Conservation (phyloP, 2,888 invertebrate species). For the Heliconius ethilla region DNA sequence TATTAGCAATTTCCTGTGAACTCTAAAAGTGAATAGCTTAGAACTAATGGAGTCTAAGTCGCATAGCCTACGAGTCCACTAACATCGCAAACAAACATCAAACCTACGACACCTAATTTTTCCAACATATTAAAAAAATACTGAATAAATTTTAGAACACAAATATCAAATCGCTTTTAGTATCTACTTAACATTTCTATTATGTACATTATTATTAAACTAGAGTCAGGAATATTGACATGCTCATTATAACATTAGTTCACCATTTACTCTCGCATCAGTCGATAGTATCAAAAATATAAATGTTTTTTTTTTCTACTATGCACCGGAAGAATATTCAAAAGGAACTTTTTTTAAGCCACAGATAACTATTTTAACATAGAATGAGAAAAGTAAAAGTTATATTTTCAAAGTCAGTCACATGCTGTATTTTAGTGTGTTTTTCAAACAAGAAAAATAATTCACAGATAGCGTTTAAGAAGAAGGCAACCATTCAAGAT, state of each 20-base stretch:
- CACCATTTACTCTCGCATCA: conserved; percentile 46
- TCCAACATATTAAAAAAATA: conserved; percentile 68
- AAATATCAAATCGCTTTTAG: conserved; percentile 66
- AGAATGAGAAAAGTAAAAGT: conserved; percentile 17
- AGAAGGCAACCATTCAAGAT: conserved; percentile 61
- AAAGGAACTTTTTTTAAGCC: conserved; percentile 12
- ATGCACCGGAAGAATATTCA: conserved; percentile 18
- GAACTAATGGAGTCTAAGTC: conserved; percentile 47
- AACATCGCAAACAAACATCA: conserved; percentile 67
- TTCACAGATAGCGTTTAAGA: conserved; percentile 3
- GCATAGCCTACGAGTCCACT: conserved; percentile 61
- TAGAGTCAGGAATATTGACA: conserved; percentile 73
- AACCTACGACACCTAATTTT: conserved; percentile 65
- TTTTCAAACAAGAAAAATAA: background rate
- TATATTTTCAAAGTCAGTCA: conserved; percentile 16
- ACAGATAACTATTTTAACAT: conserved; percentile 17
- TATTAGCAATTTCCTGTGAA: conserved; percentile 52
- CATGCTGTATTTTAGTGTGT: conserved; percentile 12
- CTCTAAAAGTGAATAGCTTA: conserved; percentile 45
- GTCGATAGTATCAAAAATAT: conserved; percentile 29
- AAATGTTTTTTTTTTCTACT: conserved; percentile 6
- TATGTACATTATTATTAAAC: conserved; percentile 68
- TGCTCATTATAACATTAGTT: conserved; percentile 72
- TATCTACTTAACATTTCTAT: conserved; percentile 66
- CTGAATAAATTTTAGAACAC: conserved; percentile 72